phyloP scores from a whole-genome alignment of 2,113 vertebrate genomes.

The Aythya baeri region DNA sequence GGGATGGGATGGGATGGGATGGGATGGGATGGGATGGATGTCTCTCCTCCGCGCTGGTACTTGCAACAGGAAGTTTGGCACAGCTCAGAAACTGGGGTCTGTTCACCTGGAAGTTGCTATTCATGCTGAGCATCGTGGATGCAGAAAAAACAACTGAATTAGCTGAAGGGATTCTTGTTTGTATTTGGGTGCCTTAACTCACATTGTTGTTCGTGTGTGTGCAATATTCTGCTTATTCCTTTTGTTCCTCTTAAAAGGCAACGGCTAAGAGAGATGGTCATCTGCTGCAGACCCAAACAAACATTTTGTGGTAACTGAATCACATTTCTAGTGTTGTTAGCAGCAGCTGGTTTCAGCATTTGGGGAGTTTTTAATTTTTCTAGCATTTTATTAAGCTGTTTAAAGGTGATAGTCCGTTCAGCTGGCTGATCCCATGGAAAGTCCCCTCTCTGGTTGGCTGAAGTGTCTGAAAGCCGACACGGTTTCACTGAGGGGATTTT shows the following conservation, averaged over 20 bases:
- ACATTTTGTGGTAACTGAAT: too few relatives aligned
- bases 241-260: neutral
- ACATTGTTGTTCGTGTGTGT: neutral
- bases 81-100: neutral
- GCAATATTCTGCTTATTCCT: accelerated
- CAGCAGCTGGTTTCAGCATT: neutral
- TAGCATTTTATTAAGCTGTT: neutral
- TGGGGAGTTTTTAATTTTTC: neutral
- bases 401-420: neutral
- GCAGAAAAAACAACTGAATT: neutral
- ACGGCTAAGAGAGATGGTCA: neutral
- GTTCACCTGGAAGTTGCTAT: neutral
- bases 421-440: neutral
- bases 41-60: neutral
- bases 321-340: neutral
- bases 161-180: neutral
- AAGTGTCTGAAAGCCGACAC: neutral
- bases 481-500: neutral
- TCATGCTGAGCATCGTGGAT: neutral
- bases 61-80: neutral
- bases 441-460: neutral
- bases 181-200: neutral
- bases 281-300: neutral
- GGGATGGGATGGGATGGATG: too few relatives aligned
- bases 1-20: too few relatives aligned